phyloP scores from a whole-genome alignment of 2,113 vertebrate species.

The Tringa solitaria region DNA sequence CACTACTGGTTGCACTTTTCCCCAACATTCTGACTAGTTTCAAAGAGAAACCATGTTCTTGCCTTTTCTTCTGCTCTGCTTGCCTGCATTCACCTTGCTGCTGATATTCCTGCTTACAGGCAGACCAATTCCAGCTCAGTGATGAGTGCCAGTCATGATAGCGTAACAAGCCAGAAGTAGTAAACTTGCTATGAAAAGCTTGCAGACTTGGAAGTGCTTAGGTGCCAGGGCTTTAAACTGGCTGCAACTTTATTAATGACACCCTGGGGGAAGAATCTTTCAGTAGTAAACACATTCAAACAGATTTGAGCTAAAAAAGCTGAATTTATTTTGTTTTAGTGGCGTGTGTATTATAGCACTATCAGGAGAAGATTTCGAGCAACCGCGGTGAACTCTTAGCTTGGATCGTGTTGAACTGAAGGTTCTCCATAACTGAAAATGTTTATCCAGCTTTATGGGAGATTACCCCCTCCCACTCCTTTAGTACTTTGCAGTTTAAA shows the following conservation, averaged over 20 bases:
- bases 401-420: neutral
- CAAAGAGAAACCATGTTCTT: neutral
- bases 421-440: neutral
- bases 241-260: constrained; percentile 50
- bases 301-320: constrained; percentile 21
- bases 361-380: neutral
- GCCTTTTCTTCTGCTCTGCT: neutral
- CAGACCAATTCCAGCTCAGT: neutral
- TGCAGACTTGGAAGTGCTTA: constrained; percentile 14
- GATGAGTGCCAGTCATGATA: neutral
- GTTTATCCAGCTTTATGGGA: constrained; percentile 23
- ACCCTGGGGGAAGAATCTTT: constrained; percentile 41
- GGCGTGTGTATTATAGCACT: neutral
- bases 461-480: neutral
- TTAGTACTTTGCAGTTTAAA: constrained; percentile 5
- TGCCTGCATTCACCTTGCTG: neutral
- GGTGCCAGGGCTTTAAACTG: constrained; percentile 32
- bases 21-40: neutral
- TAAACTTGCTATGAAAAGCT: constrained; percentile 34
- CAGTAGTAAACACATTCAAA: constrained; percentile 28
- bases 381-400: neutral
- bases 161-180: neutral
- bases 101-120: neutral
- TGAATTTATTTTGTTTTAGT: constrained; percentile 3
- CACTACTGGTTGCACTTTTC: neutral